Base-by-base conservation (phyloP, 2,888 invertebrate species). In the Mycalesis mineus region DNA sequence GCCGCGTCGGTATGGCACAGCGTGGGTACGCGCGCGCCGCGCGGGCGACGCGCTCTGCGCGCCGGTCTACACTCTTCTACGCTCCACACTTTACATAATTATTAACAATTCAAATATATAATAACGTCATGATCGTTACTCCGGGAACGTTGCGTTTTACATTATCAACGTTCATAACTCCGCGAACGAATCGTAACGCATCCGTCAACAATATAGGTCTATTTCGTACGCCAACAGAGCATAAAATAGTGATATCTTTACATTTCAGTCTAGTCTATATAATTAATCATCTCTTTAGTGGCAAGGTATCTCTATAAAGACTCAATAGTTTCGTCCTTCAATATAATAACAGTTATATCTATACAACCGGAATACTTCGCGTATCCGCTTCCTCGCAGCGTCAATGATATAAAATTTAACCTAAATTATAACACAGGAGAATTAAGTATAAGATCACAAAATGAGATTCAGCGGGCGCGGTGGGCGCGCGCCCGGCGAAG, bases 371-470 rank as follows among this genome's bases (percentile, higher is more conserved):
- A 82, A 84, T 82, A 84, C 88, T 79, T 84, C 79, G 79, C 83
- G 85, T 81, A 85, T 84, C 78, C 81, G 66, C 82, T 84, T 81
- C 84, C 82, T 88, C 88, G 87, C 88, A 87, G 88, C 88, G 84
- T 88, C 87, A 82, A 88, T 88, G 88, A 88, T 89, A 89, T 88
- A 88, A 89, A 88, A 89, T 88, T 88, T 89, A 88, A 89, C 88
- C 88, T 89, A 89, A 89, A 89, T 84, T 87, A 88, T 88, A 89
- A 89, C 88, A 89, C 88, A 89, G 88, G 88, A 88, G 88, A 89
- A 88, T 89, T 89, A 89, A 89, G 88, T 89, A 88, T 89, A 89
- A 89, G 88, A 89, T 89, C 88, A 89, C 88, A 89, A 88, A 89
- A 89, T 89, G 88, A 89, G 88, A 89, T 89, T 89, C 88, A 85